Evolutionary conservation across 2,888 invertebrate species (phyloP).

Genomic region (Hymenopus coronatus): DNA sequence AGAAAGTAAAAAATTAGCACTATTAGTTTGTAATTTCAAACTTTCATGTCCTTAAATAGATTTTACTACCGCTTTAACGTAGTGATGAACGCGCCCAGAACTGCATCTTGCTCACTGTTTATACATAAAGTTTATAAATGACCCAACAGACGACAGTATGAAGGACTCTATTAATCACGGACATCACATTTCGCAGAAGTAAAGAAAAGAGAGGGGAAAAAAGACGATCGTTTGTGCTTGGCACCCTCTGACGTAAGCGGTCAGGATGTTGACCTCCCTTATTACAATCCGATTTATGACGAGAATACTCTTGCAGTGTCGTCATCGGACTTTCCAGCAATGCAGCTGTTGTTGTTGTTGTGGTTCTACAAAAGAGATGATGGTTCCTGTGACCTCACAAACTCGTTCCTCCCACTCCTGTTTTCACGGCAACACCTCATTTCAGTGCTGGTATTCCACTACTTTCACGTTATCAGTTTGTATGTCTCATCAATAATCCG

Average conservation of each 20-base stretch:
- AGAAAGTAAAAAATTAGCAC: no score
- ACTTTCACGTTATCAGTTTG: no score
- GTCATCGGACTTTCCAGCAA: background rate
- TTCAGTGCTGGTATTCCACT: background rate
- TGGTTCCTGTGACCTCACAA: background rate
- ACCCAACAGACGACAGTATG: background rate
- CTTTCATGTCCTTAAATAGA: no score
- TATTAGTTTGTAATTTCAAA: no score
- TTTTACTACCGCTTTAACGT: no score
- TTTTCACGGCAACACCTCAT: background rate
- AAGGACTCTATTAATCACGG: background rate
- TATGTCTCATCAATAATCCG: no score
- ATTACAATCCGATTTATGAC: background rate
- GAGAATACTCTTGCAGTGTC: background rate
- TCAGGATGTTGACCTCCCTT: background rate
- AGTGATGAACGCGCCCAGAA: background rate
- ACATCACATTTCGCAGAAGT: no score
- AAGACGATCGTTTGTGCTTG: background rate
- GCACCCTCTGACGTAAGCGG: background rate
- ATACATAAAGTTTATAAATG: background rate
- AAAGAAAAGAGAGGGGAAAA: no score
- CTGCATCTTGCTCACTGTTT: background rate
- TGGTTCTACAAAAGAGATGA: background rate
- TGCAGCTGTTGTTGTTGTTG: background rate
- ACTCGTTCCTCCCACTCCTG: background rate